Percentiles rank a stretch among this genome's conserved stretches.
Evolutionary conservation across 2,113 vertebrate genomes (phyloP).

Genomic region (Monopterus albus): DNA sequence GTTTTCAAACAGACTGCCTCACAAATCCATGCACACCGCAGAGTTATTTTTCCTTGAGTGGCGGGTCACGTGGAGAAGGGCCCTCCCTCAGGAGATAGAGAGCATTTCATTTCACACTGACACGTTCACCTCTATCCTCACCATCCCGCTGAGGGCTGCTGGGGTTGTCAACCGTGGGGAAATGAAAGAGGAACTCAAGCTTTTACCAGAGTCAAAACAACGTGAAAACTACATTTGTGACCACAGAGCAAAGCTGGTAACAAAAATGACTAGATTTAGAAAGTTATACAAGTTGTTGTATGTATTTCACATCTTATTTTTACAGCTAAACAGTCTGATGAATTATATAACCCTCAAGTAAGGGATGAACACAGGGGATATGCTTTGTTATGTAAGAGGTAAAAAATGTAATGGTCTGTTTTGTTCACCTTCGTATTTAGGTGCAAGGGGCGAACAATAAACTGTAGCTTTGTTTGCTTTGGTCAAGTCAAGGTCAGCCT

Average conservation of each 20-base stretch:
- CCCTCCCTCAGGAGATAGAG: slow-evolving; percentile 72
- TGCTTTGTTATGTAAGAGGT: slow-evolving; percentile 36
- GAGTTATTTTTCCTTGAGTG: slow-evolving; percentile 73
- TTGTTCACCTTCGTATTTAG: slow-evolving; percentile 47
- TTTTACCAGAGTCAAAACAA: slow-evolving; percentile 67
- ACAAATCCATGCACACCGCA: slow-evolving; percentile 48
- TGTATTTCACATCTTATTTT: slow-evolving; percentile 32
- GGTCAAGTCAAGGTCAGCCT: slow-evolving; percentile 60
- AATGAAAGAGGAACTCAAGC: slow-evolving; percentile 72
- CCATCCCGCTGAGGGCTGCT: slow-evolving; percentile 64
- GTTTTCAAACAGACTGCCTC: slow-evolving; percentile 53
- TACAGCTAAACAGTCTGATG: slow-evolving; percentile 47
- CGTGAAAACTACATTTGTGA: slow-evolving; percentile 72
- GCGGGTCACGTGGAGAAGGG: slow-evolving; percentile 60
- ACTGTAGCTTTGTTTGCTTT: slow-evolving; percentile 59
- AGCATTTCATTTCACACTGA: slow-evolving; percentile 80
- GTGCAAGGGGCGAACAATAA: slow-evolving; percentile 50
- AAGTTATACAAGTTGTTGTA: slow-evolving; percentile 59
- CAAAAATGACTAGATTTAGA: slow-evolving; percentile 49
- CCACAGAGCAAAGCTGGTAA: slow-evolving; percentile 59
- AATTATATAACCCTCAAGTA: slow-evolving; percentile 48
- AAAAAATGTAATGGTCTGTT: slow-evolving; percentile 55
- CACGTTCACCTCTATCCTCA: slow-evolving; percentile 74
- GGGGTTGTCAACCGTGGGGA: slow-evolving; percentile 73
- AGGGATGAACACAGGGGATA: slow-evolving; percentile 51